Conservation (phyloP, 2,888 invertebrate species). For the Lepidochrysops patricia region DNA sequence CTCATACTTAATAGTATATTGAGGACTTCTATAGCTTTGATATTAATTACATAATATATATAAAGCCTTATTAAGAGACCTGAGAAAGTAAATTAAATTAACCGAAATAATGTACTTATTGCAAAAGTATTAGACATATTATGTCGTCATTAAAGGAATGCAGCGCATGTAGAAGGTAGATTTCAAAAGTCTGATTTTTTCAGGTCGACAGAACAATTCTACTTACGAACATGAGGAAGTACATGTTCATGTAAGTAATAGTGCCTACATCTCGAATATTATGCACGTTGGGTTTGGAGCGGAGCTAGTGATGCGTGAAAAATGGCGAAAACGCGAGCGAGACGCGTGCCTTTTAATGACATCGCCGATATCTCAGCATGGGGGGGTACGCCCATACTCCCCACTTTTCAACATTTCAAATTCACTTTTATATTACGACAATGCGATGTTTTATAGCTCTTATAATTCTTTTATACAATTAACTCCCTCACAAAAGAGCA, state of each 20-base stretch:
- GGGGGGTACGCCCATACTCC: slow-evolving; percentile 39
- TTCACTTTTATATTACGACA: slow-evolving; percentile 55
- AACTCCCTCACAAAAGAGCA: slow-evolving; percentile 46
- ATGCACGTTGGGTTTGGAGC: slow-evolving; percentile 32
- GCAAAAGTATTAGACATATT: no score
- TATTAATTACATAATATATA: no score
- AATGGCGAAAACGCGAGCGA: slow-evolving; percentile 33
- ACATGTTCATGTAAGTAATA: slow-evolving; percentile 21
- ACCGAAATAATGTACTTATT: no score
- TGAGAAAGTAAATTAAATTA: no score
- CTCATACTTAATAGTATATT: no score
- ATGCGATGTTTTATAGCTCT: slow-evolving; percentile 60
- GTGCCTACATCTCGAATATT: slow-evolving; percentile 21
- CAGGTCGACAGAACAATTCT: background rate
- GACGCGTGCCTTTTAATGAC: slow-evolving; percentile 45
- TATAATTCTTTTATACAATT: slow-evolving; percentile 64
- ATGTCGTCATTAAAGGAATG: no score
- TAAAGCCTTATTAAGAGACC: no score
- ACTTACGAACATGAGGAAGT: slow-evolving; percentile 2
- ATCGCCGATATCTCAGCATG: slow-evolving; percentile 36
- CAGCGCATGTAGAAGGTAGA: no score
- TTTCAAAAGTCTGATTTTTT: background rate
- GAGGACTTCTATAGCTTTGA: no score
- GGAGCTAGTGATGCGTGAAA: slow-evolving; percentile 44
- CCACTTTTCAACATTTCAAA: slow-evolving; percentile 57